Evolutionary conservation across 2,797 vertebrate species (phyloP), one percentile per base, ranked within the genome.

Genomic region (Brotula barbata): DNA sequence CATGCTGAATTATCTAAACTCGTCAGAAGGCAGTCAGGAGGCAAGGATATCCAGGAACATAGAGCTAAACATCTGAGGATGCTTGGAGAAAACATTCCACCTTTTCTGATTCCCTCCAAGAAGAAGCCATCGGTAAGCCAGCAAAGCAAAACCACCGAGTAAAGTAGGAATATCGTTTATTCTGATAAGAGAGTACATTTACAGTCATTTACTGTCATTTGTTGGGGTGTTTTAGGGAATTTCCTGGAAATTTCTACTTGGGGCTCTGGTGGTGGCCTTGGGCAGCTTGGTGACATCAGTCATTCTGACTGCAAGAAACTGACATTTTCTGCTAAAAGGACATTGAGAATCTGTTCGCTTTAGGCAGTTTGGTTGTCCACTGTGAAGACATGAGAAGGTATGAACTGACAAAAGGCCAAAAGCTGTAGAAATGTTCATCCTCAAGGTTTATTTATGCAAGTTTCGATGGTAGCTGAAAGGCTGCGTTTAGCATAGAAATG

Each of bases 1-100:
- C 92, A 94, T 1, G 67, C 85, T 0, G 93, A 95, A 77, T 86
- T 95, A 45, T 93, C 94, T 1, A 92, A 92, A 74, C 85, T 95
- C 14, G 91, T 91, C 48, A 91, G 77, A 68, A 90, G 86, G 64
- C 90, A 88, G 57, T 83, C 85, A 5, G 89, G 82, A 31, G 85
- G 71, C 40, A 84, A 73, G 28, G 84, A 90, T 5, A 74, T 65
- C 12, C 58, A 75, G 48, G 85, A 81, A 17, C 81, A 78, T 83
- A 85, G 82, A 43, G 8, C 63, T 8, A 92, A 90, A 78, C 77
- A 85, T 19, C 78, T 84, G 1, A 68, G 86, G 63, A 28, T 89
- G 48, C 75, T 89, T 0, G 83, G 83, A 58, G 88, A 89, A 6
- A 88, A 86, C 37, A 58, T 88, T 5, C 2, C 73, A 15, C 87